phyloP scores from a whole-genome alignment of 2,113 vertebrate genomes.

The human region GRCh38 chr16:84085501-84086000 shows the following conservation, averaged over 20 bases:
- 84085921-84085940: not conserved
- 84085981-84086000: not conserved
- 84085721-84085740: not conserved
- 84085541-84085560: no score
- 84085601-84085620: not conserved
- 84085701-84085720: not conserved
- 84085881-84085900: not conserved
- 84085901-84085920: not conserved
- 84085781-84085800: not conserved
- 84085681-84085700: not conserved
- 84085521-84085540: no score
- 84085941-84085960: not conserved
- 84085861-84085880: not conserved
- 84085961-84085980: accelerated
- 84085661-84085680: not conserved
- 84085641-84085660: not conserved
- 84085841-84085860: not conserved
- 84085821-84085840: not conserved
- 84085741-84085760: not conserved
- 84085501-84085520: no score
- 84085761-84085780: not conserved
- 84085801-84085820: not conserved
- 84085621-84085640: not conserved
- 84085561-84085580: no score
- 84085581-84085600: no score